Evolutionary conservation across 2,888 invertebrate species (phyloP), one percentile per base, ranked within the genome.

Genomic region (Agrochola macilenta): DNA sequence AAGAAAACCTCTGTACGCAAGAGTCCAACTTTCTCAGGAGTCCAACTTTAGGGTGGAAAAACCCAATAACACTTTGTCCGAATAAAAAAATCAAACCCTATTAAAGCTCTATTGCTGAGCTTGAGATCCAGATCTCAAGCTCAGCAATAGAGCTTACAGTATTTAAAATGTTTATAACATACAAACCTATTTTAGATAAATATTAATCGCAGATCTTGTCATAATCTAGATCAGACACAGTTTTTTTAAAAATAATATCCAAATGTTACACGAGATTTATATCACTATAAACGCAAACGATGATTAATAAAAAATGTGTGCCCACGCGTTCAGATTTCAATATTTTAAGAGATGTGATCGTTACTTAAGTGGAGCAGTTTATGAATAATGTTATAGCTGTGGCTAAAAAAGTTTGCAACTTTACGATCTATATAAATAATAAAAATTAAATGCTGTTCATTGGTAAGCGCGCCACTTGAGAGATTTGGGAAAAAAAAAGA

Each of bases 271-370:
- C 26, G 3, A 69, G 43, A 79, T 76, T 68, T 76, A 81, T 63
- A 54, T 78, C 26, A 70, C 46, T 68, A 69, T 82, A 74, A 87
- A 85, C 69, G 54, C 26, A 76, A 69, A 76, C 66, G 69, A 77
- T 76, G 70, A 80, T 80, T 71, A 76, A 77, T 81, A 78, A 76
- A 79, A 81, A 85, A 76, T 61, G 30, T 30, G 82, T 79, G 23
- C 87, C 87, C 84, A 86, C 87, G 76, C 74, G 75, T 46, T 64
- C 30, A 30, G 39, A 84, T 87, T 86, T 70, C 60, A 86, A 86
- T 87, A 79, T 84, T 84, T 78, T 76, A 83, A 83, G 61, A 65
- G 70, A 49, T 58, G 72, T 64, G 54, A 57, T 43, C 64, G 39
- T 70, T 76, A 72, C 68, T 57, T 80, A 82, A 72, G 76, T 87